A percentile compares a stretch with the other conserved stretches of the same genome.
Evolutionary conservation across 2,797 vertebrate species (phyloP).

Genomic region (Molossus alvarezi): DNA sequence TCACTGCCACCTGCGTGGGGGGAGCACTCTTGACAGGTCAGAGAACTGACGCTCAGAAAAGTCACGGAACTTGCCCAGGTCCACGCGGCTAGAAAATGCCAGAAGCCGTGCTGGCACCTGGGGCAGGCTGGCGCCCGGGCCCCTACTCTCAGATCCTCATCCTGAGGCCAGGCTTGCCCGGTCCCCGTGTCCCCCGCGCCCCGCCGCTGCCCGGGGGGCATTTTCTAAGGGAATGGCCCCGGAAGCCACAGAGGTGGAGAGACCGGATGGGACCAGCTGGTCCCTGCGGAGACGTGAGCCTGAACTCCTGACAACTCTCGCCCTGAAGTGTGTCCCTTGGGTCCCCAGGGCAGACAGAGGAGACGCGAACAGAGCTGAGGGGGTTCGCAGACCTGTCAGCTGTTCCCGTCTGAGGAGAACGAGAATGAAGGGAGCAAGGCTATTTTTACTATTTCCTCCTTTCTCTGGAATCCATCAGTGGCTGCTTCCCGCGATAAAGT

Average conservation of each 20-base stretch:
- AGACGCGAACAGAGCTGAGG: neutral
- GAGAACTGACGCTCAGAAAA: neutral
- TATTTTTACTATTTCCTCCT: neutral
- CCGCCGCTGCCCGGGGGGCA: no score
- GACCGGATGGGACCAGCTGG: no score
- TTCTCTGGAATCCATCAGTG: conserved; percentile 40
- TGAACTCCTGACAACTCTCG: neutral
- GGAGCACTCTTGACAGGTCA: neutral
- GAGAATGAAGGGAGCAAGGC: neutral
- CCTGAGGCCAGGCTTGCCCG: neutral
- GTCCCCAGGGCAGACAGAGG: neutral
- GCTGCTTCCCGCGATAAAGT: conserved; percentile 61
- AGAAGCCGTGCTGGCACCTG: neutral
- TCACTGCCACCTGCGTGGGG: fast-evolving
- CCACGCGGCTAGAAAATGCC: neutral
- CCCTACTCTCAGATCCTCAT: neutral
- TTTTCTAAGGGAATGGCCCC: neutral
- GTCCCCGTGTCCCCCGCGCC: neutral
- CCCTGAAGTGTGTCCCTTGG: neutral
- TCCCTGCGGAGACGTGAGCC: neutral
- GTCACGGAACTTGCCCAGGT: neutral
- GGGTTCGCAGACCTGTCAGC: neutral
- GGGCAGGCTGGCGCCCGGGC: neutral
- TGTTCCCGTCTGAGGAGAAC: neutral
- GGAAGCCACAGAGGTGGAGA: neutral